These are phyloP conservation scores for Aphelinus atriplicis DNA, from an alignment of 1,140 invertebrate genomes.

Conservation along the genomic window DNA sequence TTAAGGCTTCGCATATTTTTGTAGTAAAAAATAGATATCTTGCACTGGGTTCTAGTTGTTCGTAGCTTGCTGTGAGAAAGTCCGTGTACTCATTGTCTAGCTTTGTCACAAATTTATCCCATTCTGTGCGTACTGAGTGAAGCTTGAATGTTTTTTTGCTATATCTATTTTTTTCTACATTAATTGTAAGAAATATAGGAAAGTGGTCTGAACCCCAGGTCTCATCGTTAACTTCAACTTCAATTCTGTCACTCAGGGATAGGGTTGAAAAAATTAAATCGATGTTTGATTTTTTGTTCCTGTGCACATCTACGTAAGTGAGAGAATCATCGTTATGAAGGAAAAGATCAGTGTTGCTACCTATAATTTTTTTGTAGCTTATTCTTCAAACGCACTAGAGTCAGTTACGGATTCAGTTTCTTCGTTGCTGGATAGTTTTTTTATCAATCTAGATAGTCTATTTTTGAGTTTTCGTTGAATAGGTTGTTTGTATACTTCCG, in stretches of 20 bases:
- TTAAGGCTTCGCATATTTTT: neutral
- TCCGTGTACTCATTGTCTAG: neutral
- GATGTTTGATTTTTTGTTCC: constrained; percentile 1
- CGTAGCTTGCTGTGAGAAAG: neutral
- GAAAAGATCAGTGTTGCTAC: neutral
- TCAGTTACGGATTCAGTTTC: too few species aligned
- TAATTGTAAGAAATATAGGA: constrained; percentile 47
- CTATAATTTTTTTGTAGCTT: too few species aligned
- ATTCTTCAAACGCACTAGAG: too few species aligned
- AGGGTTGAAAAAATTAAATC: constrained; percentile 40
- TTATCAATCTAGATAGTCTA: too few species aligned
- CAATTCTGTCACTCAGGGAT: constrained; percentile 42
- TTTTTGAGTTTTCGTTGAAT: too few species aligned
- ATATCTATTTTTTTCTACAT: constrained; percentile 38
- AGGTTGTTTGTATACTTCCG: too few species aligned
- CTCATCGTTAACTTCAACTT: constrained; percentile 47
- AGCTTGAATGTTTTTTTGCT: constrained; percentile 26
- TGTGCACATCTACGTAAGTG: neutral
- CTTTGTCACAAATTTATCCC: neutral
- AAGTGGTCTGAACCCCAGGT: constrained; percentile 52
- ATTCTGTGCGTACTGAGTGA: constrained; percentile 17
- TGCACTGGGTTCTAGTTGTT: neutral
- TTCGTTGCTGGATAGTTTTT: too few species aligned
- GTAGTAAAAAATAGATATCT: neutral
- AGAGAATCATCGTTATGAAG: neutral